These are phyloP conservation scores for Leucoptera coffeella DNA, from an alignment of 2,888 invertebrate species.

Conservation along the genomic window DNA sequence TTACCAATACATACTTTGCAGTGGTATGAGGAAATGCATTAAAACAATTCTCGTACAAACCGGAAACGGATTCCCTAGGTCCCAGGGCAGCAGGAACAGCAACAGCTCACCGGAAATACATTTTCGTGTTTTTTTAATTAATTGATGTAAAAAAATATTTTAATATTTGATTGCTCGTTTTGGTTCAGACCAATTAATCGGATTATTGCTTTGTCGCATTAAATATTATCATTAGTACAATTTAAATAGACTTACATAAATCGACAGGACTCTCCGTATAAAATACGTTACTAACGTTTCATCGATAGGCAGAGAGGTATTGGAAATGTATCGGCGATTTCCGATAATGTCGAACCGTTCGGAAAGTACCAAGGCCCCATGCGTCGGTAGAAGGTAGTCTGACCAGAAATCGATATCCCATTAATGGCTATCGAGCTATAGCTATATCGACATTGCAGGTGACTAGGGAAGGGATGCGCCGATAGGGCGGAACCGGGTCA, in stretches of 20 bases:
- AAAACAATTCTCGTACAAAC: too few species aligned
- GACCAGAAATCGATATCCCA: slow-evolving; percentile 49
- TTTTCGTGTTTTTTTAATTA: too few species aligned
- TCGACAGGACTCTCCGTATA: background rate
- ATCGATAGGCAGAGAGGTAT: slow-evolving; percentile 19
- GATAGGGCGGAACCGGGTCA: slow-evolving; percentile 8
- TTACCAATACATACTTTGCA: too few species aligned
- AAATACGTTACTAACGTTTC: slow-evolving; percentile 5
- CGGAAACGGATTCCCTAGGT: slow-evolving; percentile 19
- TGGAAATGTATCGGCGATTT: slow-evolving; percentile 46
- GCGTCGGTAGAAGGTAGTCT: slow-evolving; percentile 20
- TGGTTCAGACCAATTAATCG: too few species aligned
- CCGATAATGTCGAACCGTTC: slow-evolving; percentile 52
- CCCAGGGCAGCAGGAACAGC: slow-evolving; percentile 21
- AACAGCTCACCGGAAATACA: too few species aligned
- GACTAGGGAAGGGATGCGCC: slow-evolving; percentile 13
- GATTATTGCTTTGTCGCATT: too few species aligned
- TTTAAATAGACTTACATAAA: too few species aligned
- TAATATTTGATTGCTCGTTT: too few species aligned
- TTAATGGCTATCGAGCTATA: slow-evolving; percentile 40
- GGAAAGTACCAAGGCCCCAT: slow-evolving; percentile 48
- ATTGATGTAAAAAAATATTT: too few species aligned
- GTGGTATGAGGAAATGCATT: too few species aligned
- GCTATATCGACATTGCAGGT: slow-evolving; percentile 31
- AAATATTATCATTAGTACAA: too few species aligned